A percentile compares a stretch with the other conserved stretches of the same genome.
These are phyloP conservation scores for Bergia puertoricense DNA, from an alignment of 92 coral and sea anemone species.

Conservation along the genomic window DNA sequence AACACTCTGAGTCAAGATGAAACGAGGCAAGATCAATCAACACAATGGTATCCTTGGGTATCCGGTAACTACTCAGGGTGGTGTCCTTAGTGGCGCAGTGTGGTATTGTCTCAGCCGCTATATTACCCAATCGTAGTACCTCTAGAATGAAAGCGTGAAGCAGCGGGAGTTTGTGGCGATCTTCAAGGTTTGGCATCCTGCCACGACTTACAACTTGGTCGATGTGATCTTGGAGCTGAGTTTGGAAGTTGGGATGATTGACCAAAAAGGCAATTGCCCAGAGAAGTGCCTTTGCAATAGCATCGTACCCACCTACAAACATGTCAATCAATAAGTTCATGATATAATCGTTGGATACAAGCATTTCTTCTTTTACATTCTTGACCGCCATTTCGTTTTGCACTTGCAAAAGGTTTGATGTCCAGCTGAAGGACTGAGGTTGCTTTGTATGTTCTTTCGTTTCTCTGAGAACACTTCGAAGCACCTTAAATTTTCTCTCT, in stretches of 20 bases:
- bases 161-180: too few species aligned
- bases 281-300: not conserved
- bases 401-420: not conserved
- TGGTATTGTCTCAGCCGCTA: not conserved
- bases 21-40: not conserved
- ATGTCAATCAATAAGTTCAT: not conserved
- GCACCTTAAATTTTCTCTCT: not conserved
- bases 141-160: not conserved
- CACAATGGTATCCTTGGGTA: not conserved
- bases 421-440: not conserved
- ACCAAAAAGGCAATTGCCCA: not conserved
- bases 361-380: not conserved
- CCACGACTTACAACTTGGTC: not conserved
- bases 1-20: too few species aligned
- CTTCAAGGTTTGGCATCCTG: too few species aligned
- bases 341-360: not conserved
- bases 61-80: not conserved
- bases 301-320: not conserved
- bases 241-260: not conserved
- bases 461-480: not conserved
- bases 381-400: not conserved
- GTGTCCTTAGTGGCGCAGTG: too few species aligned
- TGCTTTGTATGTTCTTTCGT: not conserved
- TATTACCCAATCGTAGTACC: not conserved
- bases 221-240: not conserved